Conservation (phyloP, 2,888 invertebrate species). For the Drosophila picticornis region DNA sequence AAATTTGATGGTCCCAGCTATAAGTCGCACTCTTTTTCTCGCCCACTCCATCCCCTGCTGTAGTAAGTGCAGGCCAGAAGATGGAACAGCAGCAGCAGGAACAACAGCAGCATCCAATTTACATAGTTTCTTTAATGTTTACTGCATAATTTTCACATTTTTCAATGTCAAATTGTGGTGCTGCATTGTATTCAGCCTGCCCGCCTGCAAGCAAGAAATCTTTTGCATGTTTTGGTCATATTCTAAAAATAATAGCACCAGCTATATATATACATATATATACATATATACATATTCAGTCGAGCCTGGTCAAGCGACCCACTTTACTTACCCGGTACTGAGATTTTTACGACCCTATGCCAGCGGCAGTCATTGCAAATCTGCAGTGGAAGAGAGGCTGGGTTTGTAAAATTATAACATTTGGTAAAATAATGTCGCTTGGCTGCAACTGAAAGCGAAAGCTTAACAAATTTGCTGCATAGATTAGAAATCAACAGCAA, state of each 20-base stretch:
- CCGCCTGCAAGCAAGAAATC: conserved; percentile 65
- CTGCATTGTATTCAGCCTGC: conserved; percentile 58
- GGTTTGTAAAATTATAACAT: conserved; percentile 70
- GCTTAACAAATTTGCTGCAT: conserved; percentile 75
- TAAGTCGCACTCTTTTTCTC: neutral
- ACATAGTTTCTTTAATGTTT: conserved; percentile 79
- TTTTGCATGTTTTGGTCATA: conserved; percentile 82
- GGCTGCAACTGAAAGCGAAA: conserved; percentile 73
- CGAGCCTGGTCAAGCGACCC: conserved; percentile 71
- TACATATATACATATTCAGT: neutral
- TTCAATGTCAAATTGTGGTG: conserved; percentile 82
- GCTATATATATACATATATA: conserved; percentile 14
- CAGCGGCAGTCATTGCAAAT: conserved; percentile 51
- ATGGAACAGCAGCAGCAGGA: conserved; percentile 7
- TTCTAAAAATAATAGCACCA: conserved; percentile 77
- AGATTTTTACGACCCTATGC: conserved; percentile 72
- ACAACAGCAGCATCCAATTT: conserved; percentile 66
- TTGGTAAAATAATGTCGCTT: conserved; percentile 65
- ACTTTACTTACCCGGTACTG: conserved; percentile 67
- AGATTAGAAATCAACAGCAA: conserved; percentile 49
- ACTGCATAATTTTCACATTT: conserved; percentile 85
- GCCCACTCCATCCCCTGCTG: neutral
- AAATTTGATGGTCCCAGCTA: conserved; percentile 51
- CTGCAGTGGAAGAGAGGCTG: neutral
- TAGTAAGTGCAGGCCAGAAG: conserved; percentile 10